Evolutionary conservation across 1,140 invertebrate species (phyloP).

Genomic region (Drosophila lini): DNA sequence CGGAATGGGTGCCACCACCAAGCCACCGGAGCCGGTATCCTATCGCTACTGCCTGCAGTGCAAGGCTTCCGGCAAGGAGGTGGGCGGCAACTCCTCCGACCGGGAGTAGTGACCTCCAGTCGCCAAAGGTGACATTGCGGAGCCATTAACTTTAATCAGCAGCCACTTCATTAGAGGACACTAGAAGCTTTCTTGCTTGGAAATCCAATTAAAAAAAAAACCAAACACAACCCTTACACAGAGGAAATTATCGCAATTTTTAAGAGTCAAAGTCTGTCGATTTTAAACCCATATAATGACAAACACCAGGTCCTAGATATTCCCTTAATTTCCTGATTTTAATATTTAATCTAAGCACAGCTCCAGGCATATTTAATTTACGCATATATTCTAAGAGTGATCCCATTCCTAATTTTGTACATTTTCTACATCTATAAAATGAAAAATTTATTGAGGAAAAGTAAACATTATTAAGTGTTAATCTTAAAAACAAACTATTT

Average conservation of each 20-base stretch:
- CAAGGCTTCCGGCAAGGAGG: constrained; percentile 56
- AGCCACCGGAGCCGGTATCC: constrained; percentile 71
- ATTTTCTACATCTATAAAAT: background rate
- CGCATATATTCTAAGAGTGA: constrained; percentile 1
- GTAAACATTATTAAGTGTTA: background rate
- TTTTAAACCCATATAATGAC: background rate
- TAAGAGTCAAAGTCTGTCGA: background rate
- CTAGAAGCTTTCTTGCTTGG: constrained; percentile 29
- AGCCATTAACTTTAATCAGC: constrained; percentile 34
- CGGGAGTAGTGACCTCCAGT: constrained; percentile 22
- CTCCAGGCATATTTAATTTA: background rate
- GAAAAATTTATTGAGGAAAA: background rate
- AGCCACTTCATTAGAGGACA: constrained; percentile 33
- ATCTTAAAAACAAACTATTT: background rate
- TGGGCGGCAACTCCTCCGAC: constrained; percentile 25
- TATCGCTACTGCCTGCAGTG: constrained; percentile 68
- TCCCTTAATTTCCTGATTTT: background rate
- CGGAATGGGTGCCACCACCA: constrained; percentile 11
- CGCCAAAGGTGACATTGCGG: constrained; percentile 14
- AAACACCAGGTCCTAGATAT: background rate
- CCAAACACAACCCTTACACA: background rate
- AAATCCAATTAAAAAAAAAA: constrained; percentile 8
- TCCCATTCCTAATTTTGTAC: background rate
- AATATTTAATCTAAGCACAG: background rate
- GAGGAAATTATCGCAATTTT: constrained; percentile 1